Base-by-base conservation (phyloP, 2,888 invertebrate species). In the Clunio marinus region DNA sequence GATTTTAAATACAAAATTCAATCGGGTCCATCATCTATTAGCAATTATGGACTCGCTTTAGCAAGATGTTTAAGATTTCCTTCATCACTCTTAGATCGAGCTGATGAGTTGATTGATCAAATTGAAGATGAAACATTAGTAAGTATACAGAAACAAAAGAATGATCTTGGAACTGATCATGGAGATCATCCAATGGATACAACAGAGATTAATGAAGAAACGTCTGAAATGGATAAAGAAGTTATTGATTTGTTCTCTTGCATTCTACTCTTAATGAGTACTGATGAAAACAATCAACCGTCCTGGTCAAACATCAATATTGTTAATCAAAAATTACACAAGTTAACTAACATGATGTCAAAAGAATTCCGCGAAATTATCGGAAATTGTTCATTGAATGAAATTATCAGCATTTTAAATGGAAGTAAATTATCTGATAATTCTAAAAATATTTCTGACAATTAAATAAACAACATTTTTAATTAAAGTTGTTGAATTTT, bases 51-150 rank as follows among this genome's bases (percentile, higher is more conserved):
- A 2, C 32, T 73, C 22, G 69, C 71, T 2, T 62, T 73, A 17
- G 71, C 72, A 17, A 69, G 70, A 63, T 68, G 63, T 24, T 32
- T 71, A 8, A 55, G 70, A 8, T 71, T 73, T 60, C 71, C 72
- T 35, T 15, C 20, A 17, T 25, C 66, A 22, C 24, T 73, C 4
- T 7, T 73, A 1, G 66, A 65, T 2, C 37, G 70, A 60, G 72
- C 72, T 22, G 68, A 70, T 46, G 70, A 72, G 66, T 27, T 72
- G 20, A 37, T 71, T 20, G 45, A 46, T 41, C 20, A 66, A 24
- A 27, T 70, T 41, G 7, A 35, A 1, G 62, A 66, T 3, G 63
- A 79, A 77, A 35, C 66, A n/a, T 20, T 51, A 24, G n/a, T 66
- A 28, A 24, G 17, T 15, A 58, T 68, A 2, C 25, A 22, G 1